phyloP scores from a whole-genome alignment of 92 coral and sea anemone species.

The Paramuricea clavata region DNA sequence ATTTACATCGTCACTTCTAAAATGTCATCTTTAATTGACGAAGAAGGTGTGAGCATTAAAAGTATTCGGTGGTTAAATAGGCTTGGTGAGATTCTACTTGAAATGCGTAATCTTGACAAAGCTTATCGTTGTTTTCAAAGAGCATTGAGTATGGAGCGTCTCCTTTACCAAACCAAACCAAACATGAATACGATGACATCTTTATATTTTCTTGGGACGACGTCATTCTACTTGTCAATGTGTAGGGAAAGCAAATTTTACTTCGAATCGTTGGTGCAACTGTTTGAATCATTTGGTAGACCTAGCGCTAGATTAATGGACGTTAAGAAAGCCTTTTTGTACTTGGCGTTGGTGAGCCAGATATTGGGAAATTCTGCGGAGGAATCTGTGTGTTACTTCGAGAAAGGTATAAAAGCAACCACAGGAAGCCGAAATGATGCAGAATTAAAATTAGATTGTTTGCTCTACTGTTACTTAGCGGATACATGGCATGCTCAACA shows the following conservation, averaged over 20 bases:
- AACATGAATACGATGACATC: neutral
- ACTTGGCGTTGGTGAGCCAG: neutral
- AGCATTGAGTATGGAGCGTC: slow-evolving; percentile 5
- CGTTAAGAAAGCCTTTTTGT: neutral
- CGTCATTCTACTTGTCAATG: neutral
- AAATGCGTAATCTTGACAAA: too few species aligned
- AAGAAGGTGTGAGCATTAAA: slow-evolving; percentile 8
- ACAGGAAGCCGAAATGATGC: neutral
- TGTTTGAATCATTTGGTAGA: too few species aligned
- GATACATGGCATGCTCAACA: neutral
- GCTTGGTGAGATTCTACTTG: too few species aligned
- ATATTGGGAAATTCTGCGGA: neutral
- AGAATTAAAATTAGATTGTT: too few species aligned
- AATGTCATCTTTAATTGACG: neutral
- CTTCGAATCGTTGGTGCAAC: too few species aligned
- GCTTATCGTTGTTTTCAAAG: too few species aligned
- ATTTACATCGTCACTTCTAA: neutral
- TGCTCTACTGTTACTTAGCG: neutral
- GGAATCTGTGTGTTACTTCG: too few species aligned
- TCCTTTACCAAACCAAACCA: neutral
- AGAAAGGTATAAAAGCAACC: neutral
- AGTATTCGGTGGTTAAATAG: slow-evolving; percentile 4
- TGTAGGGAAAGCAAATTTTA: slow-evolving; percentile 1
- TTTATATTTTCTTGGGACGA: too few species aligned
- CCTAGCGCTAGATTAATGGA: neutral